A percentile compares a stretch with the other conserved stretches of the same genome.
phyloP scores from a whole-genome alignment of 2,888 invertebrate genomes.

The Myathropa florea region DNA sequence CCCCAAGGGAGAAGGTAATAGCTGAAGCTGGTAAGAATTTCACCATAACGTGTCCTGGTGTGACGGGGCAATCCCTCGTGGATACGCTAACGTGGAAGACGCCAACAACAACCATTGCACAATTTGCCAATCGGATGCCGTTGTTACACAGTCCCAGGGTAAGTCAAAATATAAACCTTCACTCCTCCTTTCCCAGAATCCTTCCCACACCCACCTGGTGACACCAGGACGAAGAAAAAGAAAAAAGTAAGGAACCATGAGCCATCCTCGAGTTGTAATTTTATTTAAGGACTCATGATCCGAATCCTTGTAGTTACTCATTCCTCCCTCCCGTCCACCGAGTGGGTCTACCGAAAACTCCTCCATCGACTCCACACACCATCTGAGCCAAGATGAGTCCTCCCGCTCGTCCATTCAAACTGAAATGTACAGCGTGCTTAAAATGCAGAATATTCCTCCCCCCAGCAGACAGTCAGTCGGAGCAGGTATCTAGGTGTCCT shows the following conservation, averaged over 20 bases:
- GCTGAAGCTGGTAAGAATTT: conserved; percentile 86
- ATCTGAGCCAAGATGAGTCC: conserved; percentile 23
- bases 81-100: conserved; percentile 85
- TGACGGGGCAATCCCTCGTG: conserved; percentile 85
- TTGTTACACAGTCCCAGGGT: conserved; percentile 80
- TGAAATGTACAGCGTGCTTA: conserved; percentile 25
- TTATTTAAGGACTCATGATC: conserved; percentile 68
- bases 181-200: conserved; percentile 29
- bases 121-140: conserved; percentile 81
- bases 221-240: conserved; percentile 22
- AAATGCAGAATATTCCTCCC: conserved; percentile 29
- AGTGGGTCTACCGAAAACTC: conserved; percentile 38
- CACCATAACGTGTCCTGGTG: conserved; percentile 86
- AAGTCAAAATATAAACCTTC: conserved; percentile 73
- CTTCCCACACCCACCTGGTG: not conserved
- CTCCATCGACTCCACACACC: conserved; percentile 51
- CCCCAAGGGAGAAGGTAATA: conserved; percentile 83
- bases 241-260: not conserved
- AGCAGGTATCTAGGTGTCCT: conserved; percentile 6
- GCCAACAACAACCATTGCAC: conserved; percentile 80
- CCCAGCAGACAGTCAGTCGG: not conserved
- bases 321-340: not conserved
- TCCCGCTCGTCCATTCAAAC: conserved; percentile 11
- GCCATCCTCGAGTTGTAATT: conserved; percentile 59
- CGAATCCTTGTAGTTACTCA: conserved; percentile 39